Base-by-base conservation (phyloP, 2,888 invertebrate genomes). In the Chrysopilus asiliformis region DNA sequence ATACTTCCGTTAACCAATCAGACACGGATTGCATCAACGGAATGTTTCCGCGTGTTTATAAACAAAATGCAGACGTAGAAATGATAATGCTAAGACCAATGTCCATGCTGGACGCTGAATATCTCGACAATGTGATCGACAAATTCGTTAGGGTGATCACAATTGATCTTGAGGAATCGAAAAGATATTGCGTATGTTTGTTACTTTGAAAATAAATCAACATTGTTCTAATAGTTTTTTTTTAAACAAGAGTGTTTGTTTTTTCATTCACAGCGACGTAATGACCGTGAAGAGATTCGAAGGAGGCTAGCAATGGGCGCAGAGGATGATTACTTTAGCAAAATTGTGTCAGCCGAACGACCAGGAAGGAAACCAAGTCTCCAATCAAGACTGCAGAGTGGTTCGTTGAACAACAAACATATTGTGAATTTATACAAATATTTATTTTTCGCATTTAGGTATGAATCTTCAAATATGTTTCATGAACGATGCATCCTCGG, bases 381-480 rank as follows among this genome's bases (percentile, higher is more conserved):
- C 50, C 87, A 89, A 59, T 78, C 89, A 45, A 70, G 90, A 50
- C 71, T 90, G 50, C 85, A 86, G 67, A 83, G 77, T 70, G 84
- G 84, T 83, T 26, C 45, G 41, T 44, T 8, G 10, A 22, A 22
- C 7, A 8, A 22, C 10, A n/a, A n/a, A n/a, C n/a, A n/a, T n/a
- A n/a, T n/a, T n/a, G n/a, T n/a, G n/a, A n/a, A n/a, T n/a, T n/a
- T n/a, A n/a, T n/a, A n/a, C n/a, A n/a, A n/a, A n/a, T n/a, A 9
- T 41, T 17, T 15, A n/a, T 14, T 36, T 43, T 45, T 42, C 26
- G n/a, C 12, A 61, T 60, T 17, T 61, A 83, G 83, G 86, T 49
- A 89, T 83, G 80, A 90, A 89, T 67, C 76, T 91, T 34, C 90
- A 90, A 70, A 89, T 93, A 53, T 91, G 91, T 69, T 91, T 90